Conservation (phyloP, 2,113 vertebrate species). For the Tylochromis polylepis region DNA sequence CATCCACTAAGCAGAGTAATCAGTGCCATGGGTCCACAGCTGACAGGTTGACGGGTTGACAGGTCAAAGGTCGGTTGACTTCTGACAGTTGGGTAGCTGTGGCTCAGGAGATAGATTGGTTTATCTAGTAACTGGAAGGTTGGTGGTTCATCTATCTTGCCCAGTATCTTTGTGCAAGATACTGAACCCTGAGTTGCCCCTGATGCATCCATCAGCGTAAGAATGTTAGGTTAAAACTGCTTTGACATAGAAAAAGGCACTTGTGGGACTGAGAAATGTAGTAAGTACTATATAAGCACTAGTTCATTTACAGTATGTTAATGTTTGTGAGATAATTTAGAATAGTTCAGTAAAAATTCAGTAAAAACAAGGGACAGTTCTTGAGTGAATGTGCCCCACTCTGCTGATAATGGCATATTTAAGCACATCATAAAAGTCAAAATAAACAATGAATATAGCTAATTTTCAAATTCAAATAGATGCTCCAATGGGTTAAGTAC, state of each 20-base stretch:
- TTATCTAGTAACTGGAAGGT: not conserved
- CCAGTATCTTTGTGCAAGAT: not conserved
- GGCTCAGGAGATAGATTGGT: not conserved
- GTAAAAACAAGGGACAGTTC: not conserved
- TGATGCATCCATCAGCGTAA: not conserved
- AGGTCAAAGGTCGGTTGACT: not conserved
- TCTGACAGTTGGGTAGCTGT: not conserved
- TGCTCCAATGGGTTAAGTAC: not conserved
- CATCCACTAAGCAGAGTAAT: not conserved
- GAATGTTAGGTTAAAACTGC: not conserved
- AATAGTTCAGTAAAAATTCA: not conserved
- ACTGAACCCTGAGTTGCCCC: not conserved
- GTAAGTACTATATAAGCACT: not conserved
- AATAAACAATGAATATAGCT: not conserved
- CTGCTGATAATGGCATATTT: not conserved
- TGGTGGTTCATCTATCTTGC: not conserved
- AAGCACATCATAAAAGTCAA: not conserved
- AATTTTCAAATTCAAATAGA: not conserved
- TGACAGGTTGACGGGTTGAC: not conserved
- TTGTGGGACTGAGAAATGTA: not conserved
- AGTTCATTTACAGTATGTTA: not conserved
- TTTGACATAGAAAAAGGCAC: not conserved
- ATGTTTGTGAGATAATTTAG: not conserved
- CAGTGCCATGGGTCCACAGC: not conserved
- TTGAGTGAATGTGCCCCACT: not conserved